Evolutionary conservation across 2,888 invertebrate species (phyloP).

Genomic region (Rhamphomyia laevipes): DNA sequence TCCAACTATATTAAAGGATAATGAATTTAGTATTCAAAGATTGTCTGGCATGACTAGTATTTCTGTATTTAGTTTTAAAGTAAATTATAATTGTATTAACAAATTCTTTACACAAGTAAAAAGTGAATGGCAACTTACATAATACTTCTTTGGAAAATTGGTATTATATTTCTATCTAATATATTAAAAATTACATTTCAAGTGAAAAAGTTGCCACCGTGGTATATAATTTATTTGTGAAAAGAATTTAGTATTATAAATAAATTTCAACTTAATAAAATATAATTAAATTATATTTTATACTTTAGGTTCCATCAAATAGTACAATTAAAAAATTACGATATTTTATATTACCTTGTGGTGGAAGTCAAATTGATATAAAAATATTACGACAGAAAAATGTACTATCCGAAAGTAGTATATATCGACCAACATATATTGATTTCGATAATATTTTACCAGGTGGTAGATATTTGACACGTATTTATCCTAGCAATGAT

Average conservation of each 20-base stretch:
- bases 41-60: constrained; percentile 42
- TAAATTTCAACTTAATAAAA: background rate
- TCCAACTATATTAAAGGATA: constrained; percentile 37
- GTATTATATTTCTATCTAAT: too few relatives aligned
- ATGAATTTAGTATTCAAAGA: constrained; percentile 39
- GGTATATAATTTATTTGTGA: too few relatives aligned
- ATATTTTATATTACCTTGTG: constrained; percentile 45
- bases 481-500: constrained; percentile 39
- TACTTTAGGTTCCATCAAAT: constrained; percentile 1
- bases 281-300: too few relatives aligned
- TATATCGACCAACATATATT: constrained; percentile 41
- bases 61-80: constrained; percentile 45
- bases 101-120: background rate
- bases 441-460: constrained; percentile 28
- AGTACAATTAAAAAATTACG: constrained; percentile 17
- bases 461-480: constrained; percentile 41
- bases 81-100: constrained; percentile 25
- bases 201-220: too few relatives aligned
- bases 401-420: constrained; percentile 30
- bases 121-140: background rate
- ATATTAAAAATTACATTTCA: too few relatives aligned
- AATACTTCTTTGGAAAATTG: too few relatives aligned
- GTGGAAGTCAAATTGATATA: constrained; percentile 40
- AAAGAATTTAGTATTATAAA: too few relatives aligned
- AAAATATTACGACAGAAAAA: constrained; percentile 35